These are phyloP conservation scores for Oryzias sinensis DNA, from an alignment of 2,797 vertebrate genomes.

Conservation along the genomic window DNA sequence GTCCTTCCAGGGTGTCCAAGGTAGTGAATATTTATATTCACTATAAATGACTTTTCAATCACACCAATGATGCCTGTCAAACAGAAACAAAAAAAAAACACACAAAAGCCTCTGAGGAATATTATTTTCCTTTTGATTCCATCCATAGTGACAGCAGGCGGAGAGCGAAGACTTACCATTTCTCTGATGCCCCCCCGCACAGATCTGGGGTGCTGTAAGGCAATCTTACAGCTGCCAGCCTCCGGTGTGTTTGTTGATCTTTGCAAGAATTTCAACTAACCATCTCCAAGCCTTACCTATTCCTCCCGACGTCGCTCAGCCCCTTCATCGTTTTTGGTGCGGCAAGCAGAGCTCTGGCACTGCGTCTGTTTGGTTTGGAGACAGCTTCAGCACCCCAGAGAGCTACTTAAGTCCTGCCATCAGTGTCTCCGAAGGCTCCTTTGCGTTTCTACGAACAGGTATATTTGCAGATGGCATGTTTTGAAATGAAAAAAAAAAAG, in stretches of 20 bases:
- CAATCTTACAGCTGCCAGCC: slow-evolving; percentile 21
- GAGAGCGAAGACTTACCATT: slow-evolving; percentile 31
- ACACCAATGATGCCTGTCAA: slow-evolving; percentile 40
- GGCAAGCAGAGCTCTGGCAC: slow-evolving; percentile 41
- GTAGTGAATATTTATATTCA: slow-evolving; percentile 59
- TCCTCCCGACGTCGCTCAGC: slow-evolving; percentile 8
- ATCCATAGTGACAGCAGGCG: background rate
- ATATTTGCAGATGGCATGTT: slow-evolving; percentile 29
- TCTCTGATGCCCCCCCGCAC: slow-evolving; percentile 31
- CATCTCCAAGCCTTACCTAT: slow-evolving; percentile 24
- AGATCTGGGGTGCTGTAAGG: slow-evolving; percentile 28
- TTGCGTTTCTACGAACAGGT: slow-evolving; percentile 48
- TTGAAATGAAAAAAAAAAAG: slow-evolving; percentile 6
- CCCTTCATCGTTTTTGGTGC: slow-evolving; percentile 46
- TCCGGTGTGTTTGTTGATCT: slow-evolving; percentile 8
- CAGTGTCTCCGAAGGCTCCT: slow-evolving; percentile 56
- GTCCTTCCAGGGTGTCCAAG: slow-evolving; percentile 62
- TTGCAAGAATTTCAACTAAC: slow-evolving; percentile 26
- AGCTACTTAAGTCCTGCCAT: slow-evolving; percentile 71
- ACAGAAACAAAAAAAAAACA: background rate
- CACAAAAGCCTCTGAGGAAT: background rate
- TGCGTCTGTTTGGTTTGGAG: slow-evolving; percentile 54
- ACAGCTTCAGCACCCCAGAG: slow-evolving; percentile 83
- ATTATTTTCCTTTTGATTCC: background rate
- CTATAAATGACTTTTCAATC: slow-evolving; percentile 27